phyloP scores from a whole-genome alignment of 2,888 invertebrate species.

The Eupithecia exiguata region DNA sequence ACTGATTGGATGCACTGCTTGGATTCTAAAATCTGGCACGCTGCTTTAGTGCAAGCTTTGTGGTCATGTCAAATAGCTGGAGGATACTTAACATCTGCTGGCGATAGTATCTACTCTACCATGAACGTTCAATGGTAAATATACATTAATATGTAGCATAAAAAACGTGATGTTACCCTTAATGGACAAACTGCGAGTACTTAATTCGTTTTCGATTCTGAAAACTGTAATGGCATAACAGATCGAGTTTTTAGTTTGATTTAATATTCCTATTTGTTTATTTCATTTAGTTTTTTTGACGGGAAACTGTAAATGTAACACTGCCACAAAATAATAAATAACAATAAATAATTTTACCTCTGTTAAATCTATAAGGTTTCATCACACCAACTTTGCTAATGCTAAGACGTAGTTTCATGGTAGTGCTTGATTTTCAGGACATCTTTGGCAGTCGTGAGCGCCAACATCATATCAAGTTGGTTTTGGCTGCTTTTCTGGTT shows the following conservation, averaged over 20 bases:
- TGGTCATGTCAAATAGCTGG: slow-evolving; percentile 68
- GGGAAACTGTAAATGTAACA: neutral
- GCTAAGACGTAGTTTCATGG: neutral
- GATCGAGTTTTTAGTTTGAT: neutral
- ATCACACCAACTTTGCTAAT: neutral
- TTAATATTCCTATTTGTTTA: neutral
- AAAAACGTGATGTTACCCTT: slow-evolving; percentile 2
- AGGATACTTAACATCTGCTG: slow-evolving; percentile 68
- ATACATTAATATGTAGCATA: neutral
- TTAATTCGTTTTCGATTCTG: neutral
- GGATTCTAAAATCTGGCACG: slow-evolving; percentile 66
- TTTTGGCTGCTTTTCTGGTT: slow-evolving; percentile 67
- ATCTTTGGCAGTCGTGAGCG: slow-evolving; percentile 54
- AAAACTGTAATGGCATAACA: neutral
- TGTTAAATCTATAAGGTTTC: neutral
- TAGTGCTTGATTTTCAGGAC: slow-evolving; percentile 58
- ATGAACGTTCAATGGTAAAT: slow-evolving; percentile 71
- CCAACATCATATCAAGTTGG: slow-evolving; percentile 64
- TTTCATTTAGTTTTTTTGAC: neutral
- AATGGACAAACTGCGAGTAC: no score
- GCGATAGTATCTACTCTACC: slow-evolving; percentile 65
- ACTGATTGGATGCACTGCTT: slow-evolving; percentile 59
- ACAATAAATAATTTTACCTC: no score
- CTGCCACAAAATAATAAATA: no score
- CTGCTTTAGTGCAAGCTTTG: slow-evolving; percentile 65